A percentile compares a stretch with the other conserved stretches of the same genome.
These are phyloP conservation scores for Pachyuromys duprasi DNA, from an alignment of 2,797 vertebrate species.

Conservation along the genomic window DNA sequence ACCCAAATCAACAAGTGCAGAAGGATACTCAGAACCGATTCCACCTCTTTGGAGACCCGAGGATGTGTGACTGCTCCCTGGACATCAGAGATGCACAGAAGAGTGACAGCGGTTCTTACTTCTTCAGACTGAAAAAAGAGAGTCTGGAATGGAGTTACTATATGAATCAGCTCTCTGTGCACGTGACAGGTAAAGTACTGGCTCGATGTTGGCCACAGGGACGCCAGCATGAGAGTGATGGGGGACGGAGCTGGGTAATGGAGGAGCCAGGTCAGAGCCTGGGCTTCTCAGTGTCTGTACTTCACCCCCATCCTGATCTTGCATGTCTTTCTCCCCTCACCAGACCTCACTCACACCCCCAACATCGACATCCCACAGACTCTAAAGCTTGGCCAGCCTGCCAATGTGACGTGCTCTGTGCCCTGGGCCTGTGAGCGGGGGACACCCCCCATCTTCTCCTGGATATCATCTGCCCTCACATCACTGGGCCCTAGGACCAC, in stretches of 20 bases:
- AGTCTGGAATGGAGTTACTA: rapidly evolving
- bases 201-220: not conserved
- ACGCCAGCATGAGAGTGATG: not conserved
- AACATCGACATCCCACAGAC: not conserved
- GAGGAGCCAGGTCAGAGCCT: not conserved
- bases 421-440: not conserved
- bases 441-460: conserved; percentile 27
- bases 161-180: not conserved
- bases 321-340: not conserved
- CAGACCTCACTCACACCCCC: conserved; percentile 22
- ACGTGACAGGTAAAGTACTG: not conserved
- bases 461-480: not conserved
- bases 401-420: conserved; percentile 52
- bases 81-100: not conserved
- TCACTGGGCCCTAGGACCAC: not conserved
- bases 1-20: rapidly evolving
- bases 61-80: not conserved
- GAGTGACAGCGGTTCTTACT: not conserved
- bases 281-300: not conserved
- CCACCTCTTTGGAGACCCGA: rapidly evolving
- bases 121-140: not conserved
- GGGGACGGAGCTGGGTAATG: not conserved
- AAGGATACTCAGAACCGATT: not conserved
- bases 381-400: not conserved
- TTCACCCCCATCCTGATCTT: not conserved